Percentiles rank a stretch among this genome's conserved stretches.
Evolutionary conservation across 2,113 vertebrate species (phyloP).

Genomic region (Psilopsiagon aymara): DNA sequence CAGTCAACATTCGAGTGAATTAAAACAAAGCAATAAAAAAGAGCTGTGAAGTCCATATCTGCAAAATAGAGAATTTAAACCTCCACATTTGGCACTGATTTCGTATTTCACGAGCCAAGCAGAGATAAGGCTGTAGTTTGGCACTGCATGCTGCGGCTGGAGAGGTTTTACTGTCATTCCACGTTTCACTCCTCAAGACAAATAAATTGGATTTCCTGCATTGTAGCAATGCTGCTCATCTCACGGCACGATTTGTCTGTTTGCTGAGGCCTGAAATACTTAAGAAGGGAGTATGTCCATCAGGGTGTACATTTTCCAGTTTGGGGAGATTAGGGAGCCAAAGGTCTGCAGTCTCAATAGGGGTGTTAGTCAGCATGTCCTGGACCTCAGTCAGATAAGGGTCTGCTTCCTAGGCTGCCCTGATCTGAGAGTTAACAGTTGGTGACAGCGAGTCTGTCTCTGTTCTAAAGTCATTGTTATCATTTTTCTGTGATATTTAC

Average conservation of each 20-base stretch:
- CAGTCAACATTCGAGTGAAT: background rate
- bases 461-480: constrained; percentile 64
- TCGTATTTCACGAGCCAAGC: background rate
- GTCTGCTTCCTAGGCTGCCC: constrained; percentile 58
- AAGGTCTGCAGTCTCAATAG: constrained; percentile 38
- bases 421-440: constrained; percentile 59
- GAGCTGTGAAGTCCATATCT: background rate
- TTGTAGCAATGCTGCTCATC: background rate
- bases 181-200: background rate
- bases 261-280: background rate
- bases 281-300: constrained; percentile 6
- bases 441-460: constrained; percentile 71
- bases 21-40: background rate
- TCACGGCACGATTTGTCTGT: background rate
- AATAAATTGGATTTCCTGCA: background rate
- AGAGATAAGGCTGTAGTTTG: constrained; percentile 7
- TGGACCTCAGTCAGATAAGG: constrained; percentile 63
- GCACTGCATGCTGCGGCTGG: rapidly evolving
- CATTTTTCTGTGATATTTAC: constrained; percentile 49
- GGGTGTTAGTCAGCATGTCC: constrained; percentile 66
- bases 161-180: background rate
- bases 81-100: background rate
- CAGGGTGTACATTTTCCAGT: constrained; percentile 17
- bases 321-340: constrained; percentile 44
- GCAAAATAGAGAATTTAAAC: background rate